Base-by-base conservation (phyloP, 2,888 invertebrate species). In the Sminthurinus aureus region DNA sequence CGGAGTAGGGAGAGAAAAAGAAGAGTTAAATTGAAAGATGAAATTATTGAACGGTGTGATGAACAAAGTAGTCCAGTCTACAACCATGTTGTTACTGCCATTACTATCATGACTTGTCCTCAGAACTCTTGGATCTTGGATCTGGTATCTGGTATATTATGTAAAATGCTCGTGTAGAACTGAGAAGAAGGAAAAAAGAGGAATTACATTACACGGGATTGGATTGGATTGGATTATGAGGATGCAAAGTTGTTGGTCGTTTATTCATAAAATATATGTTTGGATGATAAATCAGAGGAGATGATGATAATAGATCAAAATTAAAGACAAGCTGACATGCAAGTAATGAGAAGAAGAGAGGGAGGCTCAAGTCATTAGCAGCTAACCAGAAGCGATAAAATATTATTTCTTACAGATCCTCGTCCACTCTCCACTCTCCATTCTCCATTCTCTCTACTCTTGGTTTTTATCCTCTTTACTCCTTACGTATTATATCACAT, bases 231-330 rank as follows among this genome's bases (percentile, higher is more conserved):
- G 38, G 38, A 67, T 80, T 51, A 80, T 80, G 80, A 71, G 71
- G 71, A 71, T 69, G 80, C 71, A 69, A 20, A 20, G 20, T 69
- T 20, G 38, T 69, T 22, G n/a, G 69, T 79, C 79, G 38, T 51
- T 38, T 13, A 20, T 24, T 80, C 80, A 71, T 80, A 80, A 80
- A 80, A 80, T 80, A 80, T 66, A 80, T 71, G 80, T 80, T 80
- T 69, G 20, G 73, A 67, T 79, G 79, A 79, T 79, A 79, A 79
- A 79, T 79, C 79, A 79, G 69, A 69, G 50, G 67, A 79, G 74
- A 83, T 79, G 79, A 79, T 73, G 81, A 79, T 84, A 84, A 82
- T 82, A 84, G 84, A 84, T 82, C 84, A 84, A 84, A 81, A 79
- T 84, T 81, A 84, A 84, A 82, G 81, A 82, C 82, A 84, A 82